Percentiles rank a stretch among this genome's conserved stretches.
These are phyloP conservation scores for Scylla paramamosain DNA, from an alignment of 1,140 invertebrate genomes.

Conservation along the genomic window DNA sequence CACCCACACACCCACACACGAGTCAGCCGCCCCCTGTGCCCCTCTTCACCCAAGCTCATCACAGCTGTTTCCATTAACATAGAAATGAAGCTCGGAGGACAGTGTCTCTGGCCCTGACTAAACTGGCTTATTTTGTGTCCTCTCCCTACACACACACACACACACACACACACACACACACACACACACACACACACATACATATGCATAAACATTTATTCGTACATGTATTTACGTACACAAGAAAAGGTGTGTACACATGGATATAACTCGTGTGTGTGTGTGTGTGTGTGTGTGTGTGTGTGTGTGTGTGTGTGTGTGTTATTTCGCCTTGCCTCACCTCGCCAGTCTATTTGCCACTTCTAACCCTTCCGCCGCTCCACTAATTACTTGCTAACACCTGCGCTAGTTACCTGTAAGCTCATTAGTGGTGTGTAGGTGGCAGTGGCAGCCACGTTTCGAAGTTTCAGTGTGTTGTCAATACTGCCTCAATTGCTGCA, in stretches of 20 bases:
- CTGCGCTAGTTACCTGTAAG: no score
- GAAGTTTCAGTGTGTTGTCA: no score
- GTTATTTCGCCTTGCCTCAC: no score
- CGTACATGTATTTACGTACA: background rate
- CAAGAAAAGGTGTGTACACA: background rate
- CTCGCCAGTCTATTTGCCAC: no score
- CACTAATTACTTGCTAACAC: no score
- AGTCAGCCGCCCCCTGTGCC: background rate
- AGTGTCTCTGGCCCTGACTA: background rate
- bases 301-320: no score
- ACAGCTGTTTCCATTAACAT: conserved; percentile 14
- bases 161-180: conserved; percentile 20
- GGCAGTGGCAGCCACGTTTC: no score
- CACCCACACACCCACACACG: no score
- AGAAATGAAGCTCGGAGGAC: background rate
- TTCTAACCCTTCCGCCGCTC: no score
- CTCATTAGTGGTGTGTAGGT: no score
- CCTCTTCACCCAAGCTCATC: background rate
- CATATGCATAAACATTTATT: background rate
- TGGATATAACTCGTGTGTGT: background rate
- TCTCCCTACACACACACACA: background rate
- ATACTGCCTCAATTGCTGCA: no score
- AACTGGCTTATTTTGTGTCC: background rate
- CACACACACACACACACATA: conserved; percentile 12
- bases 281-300: no score